These are phyloP conservation scores for Oreortyx pictus DNA, from an alignment of 2,797 vertebrate species.

Conservation along the genomic window DNA sequence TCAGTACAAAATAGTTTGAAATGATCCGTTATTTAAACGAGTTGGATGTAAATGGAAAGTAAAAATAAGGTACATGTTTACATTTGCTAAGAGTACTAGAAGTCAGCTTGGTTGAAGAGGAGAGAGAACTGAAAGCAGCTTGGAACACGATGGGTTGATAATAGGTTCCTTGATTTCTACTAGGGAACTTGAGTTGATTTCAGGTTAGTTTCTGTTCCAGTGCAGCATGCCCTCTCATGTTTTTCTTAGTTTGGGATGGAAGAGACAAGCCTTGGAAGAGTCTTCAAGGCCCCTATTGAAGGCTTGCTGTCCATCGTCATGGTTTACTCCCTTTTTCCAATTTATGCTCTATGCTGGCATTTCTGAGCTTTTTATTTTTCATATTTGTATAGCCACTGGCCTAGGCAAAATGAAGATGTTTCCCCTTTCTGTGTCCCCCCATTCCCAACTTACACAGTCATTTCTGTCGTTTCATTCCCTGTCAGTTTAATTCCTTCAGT, in stretches of 20 bases:
- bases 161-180: neutral
- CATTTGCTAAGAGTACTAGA: neutral
- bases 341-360: neutral
- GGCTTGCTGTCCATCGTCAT: neutral
- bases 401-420: neutral
- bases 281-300: neutral
- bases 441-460: neutral
- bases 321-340: neutral
- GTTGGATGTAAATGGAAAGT: neutral
- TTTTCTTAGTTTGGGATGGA: neutral
- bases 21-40: neutral
- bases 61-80: neutral
- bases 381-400: neutral
- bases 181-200: neutral
- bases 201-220: neutral
- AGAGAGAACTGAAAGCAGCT: neutral
- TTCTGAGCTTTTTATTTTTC: neutral
- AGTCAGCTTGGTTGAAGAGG: neutral
- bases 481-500: neutral
- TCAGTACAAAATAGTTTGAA: neutral
- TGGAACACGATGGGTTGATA: neutral
- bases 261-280: neutral
- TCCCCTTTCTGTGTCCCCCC: neutral
- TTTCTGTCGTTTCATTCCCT: neutral
- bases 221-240: neutral